Conservation (phyloP, 1,140 invertebrate genomes). For the Armadillidium nasatum region DNA sequence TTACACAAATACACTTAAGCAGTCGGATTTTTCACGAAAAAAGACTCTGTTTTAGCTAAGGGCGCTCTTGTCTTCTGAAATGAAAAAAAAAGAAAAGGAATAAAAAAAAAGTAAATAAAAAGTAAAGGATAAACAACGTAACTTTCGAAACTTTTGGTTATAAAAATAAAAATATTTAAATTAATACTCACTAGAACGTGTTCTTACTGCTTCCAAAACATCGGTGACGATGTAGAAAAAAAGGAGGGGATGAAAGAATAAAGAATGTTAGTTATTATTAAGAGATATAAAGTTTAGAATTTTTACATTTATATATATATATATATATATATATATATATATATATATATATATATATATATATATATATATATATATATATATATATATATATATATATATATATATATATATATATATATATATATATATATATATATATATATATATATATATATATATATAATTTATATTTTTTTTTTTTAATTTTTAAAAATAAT, state of each 20-base stretch:
- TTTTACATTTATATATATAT: too few relatives aligned
- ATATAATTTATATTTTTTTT: too few relatives aligned
- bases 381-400: constrained; percentile 6
- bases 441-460: too few relatives aligned
- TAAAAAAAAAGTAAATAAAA: too few relatives aligned
- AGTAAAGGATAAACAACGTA: too few relatives aligned
- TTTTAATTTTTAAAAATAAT: too few relatives aligned
- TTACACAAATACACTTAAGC: background rate
- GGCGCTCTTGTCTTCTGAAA: constrained; percentile 21
- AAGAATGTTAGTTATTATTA: background rate
- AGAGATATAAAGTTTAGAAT: too few relatives aligned
- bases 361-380: constrained; percentile 14
- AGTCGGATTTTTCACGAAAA: constrained; percentile 27
- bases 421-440: background rate
- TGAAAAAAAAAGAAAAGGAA: background rate
- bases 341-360: constrained; percentile 1
- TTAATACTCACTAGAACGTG: background rate
- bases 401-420: constrained; percentile 1
- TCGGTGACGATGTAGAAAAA: background rate
- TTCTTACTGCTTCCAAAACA: background rate
- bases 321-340: too few relatives aligned
- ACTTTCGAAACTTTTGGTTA: too few relatives aligned
- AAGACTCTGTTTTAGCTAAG: constrained; percentile 28
- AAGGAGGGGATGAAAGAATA: background rate
- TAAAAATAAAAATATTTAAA: too few relatives aligned